phyloP scores from a whole-genome alignment of 2,888 invertebrate genomes.

The Luffia ferchaultella region DNA sequence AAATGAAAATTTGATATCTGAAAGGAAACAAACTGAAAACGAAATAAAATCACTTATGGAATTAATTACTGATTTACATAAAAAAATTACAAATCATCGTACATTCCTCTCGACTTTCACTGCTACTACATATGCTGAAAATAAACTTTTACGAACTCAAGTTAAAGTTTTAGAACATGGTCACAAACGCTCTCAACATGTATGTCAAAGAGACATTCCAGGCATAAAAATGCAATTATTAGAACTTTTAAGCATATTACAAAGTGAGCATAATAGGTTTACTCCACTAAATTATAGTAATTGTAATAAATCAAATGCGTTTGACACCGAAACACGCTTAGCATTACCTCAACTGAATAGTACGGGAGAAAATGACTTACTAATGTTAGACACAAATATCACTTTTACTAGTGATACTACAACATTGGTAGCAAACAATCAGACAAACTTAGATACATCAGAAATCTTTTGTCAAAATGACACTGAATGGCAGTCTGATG shows the following conservation, averaged over 20 bases:
- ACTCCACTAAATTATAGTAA: background rate
- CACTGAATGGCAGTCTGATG: slow-evolving; percentile 13
- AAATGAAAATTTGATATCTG: slow-evolving; percentile 30
- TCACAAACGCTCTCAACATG: slow-evolving; percentile 40
- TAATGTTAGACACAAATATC: slow-evolving; percentile 55
- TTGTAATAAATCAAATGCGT: slow-evolving; percentile 20
- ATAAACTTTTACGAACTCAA: slow-evolving; percentile 43
- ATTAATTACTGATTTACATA: slow-evolving; percentile 39
- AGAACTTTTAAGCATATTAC: slow-evolving; percentile 35
- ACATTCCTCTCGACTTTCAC: slow-evolving; percentile 48
- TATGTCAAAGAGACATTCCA: slow-evolving; percentile 50
- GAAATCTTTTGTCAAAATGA: slow-evolving; percentile 19
- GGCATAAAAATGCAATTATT: slow-evolving; percentile 39
- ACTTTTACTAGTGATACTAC: slow-evolving; percentile 39
- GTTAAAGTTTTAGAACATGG: slow-evolving; percentile 47
- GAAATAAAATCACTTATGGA: slow-evolving; percentile 38
- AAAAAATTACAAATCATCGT: slow-evolving; percentile 43
- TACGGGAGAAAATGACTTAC: slow-evolving; percentile 43
- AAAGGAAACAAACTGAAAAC: slow-evolving; percentile 30
- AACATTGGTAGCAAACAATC: slow-evolving; percentile 37
- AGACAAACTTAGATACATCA: slow-evolving; percentile 42
- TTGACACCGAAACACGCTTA: slow-evolving; percentile 27
- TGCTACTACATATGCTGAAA: slow-evolving; percentile 53
- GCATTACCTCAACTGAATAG: slow-evolving; percentile 22
- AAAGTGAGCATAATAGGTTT: slow-evolving; percentile 20